These are phyloP conservation scores for Tursiops truncatus DNA, from an alignment of 2,113 vertebrate genomes.

Conservation along the genomic window DNA sequence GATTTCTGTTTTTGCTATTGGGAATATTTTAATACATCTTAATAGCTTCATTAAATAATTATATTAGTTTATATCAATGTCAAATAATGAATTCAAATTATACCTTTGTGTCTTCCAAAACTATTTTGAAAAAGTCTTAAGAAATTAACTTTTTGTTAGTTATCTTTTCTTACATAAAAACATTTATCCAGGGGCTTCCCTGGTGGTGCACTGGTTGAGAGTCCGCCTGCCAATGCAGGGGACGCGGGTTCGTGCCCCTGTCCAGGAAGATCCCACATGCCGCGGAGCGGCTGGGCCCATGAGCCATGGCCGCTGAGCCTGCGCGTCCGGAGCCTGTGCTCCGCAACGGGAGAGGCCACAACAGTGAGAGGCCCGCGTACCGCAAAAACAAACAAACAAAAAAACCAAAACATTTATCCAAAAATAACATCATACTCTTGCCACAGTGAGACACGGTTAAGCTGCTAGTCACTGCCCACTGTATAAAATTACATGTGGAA, in stretches of 20 bases:
- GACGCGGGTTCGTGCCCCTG: no score
- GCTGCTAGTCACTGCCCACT: neutral
- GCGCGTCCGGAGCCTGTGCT: no score
- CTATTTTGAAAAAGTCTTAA: neutral
- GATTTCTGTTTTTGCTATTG: neutral
- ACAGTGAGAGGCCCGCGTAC: no score
- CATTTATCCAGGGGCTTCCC: neutral
- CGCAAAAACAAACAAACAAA: no score
- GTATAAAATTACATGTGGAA: constrained; percentile 37
- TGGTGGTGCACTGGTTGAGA: no score
- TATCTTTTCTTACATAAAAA: constrained; percentile 37
- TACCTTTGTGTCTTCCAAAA: neutral
- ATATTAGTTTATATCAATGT: neutral
- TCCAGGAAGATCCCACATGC: no score
- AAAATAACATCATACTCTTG: neutral
- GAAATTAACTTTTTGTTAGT: neutral
- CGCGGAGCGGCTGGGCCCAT: no score
- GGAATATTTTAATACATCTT: neutral
- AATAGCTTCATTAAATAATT: neutral
- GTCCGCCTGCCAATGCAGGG: no score
- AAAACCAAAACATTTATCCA: neutral
- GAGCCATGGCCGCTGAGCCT: no score
- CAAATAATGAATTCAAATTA: neutral
- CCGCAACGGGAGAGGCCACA: no score
- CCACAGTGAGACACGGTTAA: neutral